phyloP scores from a whole-genome alignment of 2,797 vertebrate genomes.

The Enteromius unitaeniatus region DNA sequence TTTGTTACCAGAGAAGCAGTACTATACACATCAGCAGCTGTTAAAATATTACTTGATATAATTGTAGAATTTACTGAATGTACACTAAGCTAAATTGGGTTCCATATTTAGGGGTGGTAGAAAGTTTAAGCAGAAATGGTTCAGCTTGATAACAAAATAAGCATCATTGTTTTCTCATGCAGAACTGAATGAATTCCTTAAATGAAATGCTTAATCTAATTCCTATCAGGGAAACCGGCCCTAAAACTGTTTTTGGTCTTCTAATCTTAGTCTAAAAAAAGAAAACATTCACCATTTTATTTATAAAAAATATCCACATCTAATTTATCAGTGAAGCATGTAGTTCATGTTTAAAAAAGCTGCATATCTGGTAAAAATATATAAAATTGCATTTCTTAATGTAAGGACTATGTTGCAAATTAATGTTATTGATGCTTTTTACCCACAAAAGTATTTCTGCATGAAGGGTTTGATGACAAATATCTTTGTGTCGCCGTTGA shows the following conservation, averaged over 20 bases:
- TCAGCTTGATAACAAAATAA: not conserved
- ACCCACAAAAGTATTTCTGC: not conserved
- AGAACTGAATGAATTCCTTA: not conserved
- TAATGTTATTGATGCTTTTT: not conserved
- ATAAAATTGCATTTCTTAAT: not conserved
- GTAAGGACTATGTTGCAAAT: not conserved
- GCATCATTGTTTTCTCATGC: not conserved
- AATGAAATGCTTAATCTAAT: too few species aligned
- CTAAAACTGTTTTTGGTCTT: not conserved
- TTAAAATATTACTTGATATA: not conserved
- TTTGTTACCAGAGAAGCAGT: not conserved
- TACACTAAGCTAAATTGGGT: not conserved
- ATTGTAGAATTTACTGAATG: not conserved
- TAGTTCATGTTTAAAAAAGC: not conserved
- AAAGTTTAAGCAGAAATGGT: not conserved
- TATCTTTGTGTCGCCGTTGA: not conserved
- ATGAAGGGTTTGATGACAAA: not conserved
- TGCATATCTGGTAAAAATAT: not conserved
- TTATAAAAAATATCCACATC: not conserved
- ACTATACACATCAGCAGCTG: not conserved
- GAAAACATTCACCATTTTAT: not conserved
- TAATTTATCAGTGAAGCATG: not conserved
- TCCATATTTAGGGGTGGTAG: not conserved
- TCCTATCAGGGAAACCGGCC: too few species aligned
- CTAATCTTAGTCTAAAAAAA: not conserved